Evolutionary conservation across 1,140 invertebrate genomes (phyloP), one percentile per base, ranked within the genome.

Genomic region (Meloidogyne floridensis): DNA sequence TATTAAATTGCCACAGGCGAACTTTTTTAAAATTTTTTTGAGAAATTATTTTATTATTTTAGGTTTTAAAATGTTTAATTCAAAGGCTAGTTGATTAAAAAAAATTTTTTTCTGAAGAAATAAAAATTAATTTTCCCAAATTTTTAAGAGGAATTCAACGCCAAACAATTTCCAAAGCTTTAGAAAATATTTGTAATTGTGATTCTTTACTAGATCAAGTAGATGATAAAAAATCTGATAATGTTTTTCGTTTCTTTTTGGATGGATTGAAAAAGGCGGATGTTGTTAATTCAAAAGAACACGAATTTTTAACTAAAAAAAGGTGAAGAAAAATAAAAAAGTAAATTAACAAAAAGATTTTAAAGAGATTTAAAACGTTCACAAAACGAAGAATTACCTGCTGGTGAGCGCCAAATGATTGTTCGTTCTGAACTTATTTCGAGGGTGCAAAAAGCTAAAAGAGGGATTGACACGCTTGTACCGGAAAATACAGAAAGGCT

Each of bases 1-100:
- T 73, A 53, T 83, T 47, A 83, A 84, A 77, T 5, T 83, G 54
- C 82, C 82, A 3, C 73, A 84, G 51, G 69, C 84, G 7, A 65
- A 65, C 2, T n/a, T 65, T 65, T 7, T 47, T 80, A 20, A 47
- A 47, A 20, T 56, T n/a, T n/a, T 32, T 32, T 32, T 32, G 32
- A 32, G 2, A n/a, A n/a, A 65, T n/a, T 65, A 18, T 65, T 65
- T 65, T 65, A n/a, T 65, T 65, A n/a, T 18, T 65, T 65, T n/a
- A 65, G 59, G 59, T 65, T 65, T 6, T 65, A 6, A 65, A 18
- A 6, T 15, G 13, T 8, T 8, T 65, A n/a, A 65, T 65, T 65
- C 15, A n/a, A 18, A 65, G 59, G 59, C n/a, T 8, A 47, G 47
- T 47, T 47, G 47, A 47, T 47, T 47, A 47, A 47, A 47, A 47